Evolutionary conservation across 2,797 vertebrate genomes (phyloP).

Genomic region (Botia kubotai): DNA sequence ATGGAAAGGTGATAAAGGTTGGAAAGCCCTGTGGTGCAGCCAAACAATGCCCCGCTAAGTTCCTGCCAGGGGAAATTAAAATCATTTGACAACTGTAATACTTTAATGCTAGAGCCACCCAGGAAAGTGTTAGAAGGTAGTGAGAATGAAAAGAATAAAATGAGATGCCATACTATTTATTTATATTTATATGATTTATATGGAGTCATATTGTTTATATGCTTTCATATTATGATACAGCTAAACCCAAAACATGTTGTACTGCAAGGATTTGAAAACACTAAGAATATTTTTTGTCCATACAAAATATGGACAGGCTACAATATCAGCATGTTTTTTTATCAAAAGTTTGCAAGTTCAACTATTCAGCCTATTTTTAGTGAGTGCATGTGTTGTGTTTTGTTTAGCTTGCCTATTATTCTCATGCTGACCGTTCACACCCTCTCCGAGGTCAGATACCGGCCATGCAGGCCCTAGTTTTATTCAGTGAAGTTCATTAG

Average conservation of each 20-base stretch:
- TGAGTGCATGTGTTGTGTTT: constrained; percentile 61
- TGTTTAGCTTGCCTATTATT: constrained; percentile 75
- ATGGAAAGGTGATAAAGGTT: constrained; percentile 50
- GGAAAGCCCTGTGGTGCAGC: constrained; percentile 44
- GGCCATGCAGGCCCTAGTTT: constrained; percentile 67
- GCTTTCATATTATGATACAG: too few species aligned
- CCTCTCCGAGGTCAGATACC: constrained; percentile 74
- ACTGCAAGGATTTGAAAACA: background rate
- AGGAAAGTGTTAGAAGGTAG: constrained; percentile 30
- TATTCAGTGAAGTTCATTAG: constrained; percentile 64
- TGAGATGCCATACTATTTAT: background rate
- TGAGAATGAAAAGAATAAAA: constrained; percentile 13
- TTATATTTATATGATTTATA: too few species aligned
- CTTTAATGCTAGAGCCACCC: constrained; percentile 43
- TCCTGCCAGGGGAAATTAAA: constrained; percentile 58
- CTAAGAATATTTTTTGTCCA: background rate
- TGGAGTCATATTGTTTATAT: too few species aligned
- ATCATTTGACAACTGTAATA: constrained; percentile 50
- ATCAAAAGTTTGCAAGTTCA: constrained; percentile 69
- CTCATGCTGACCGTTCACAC: constrained; percentile 79
- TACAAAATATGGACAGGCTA: constrained; percentile 11
- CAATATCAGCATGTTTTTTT: background rate
- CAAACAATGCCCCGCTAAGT: constrained; percentile 54
- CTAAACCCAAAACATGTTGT: background rate
- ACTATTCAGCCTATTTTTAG: constrained; percentile 54